phyloP scores from a whole-genome alignment of 2,113 vertebrate species.

The Gavialis gangeticus region DNA sequence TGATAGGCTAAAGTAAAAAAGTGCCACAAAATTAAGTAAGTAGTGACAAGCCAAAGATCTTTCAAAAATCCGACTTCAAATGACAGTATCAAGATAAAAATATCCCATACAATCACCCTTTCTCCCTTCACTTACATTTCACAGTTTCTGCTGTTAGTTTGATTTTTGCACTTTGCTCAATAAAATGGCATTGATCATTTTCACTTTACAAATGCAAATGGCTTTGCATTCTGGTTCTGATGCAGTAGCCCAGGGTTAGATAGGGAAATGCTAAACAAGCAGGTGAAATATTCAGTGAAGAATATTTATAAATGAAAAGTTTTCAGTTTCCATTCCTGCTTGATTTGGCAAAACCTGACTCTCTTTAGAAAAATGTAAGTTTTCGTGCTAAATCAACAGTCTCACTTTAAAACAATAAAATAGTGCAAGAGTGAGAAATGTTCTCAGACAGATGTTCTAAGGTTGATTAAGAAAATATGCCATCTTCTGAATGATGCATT shows the following conservation, averaged over 20 bases:
- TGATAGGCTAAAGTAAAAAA: not conserved
- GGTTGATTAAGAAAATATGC: not conserved
- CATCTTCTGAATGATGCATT: not conserved
- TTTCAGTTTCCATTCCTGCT: not conserved
- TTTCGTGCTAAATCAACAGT: not conserved
- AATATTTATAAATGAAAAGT: not conserved
- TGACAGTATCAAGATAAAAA: fast-evolving
- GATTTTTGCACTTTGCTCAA: not conserved
- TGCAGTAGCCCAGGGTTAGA: not conserved
- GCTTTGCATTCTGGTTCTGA: not conserved
- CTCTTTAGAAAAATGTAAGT: not conserved
- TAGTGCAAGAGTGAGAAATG: not conserved
- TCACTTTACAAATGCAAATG: not conserved
- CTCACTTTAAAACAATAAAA: not conserved
- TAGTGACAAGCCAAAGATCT: not conserved
- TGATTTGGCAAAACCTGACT: not conserved
- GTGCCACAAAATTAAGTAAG: not conserved
- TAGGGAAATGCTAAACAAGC: not conserved
- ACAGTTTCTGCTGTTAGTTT: fast-evolving
- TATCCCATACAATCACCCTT: fast-evolving
- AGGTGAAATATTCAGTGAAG: not conserved
- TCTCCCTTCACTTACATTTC: not conserved
- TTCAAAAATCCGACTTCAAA: not conserved
- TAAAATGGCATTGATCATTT: fast-evolving
- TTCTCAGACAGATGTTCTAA: not conserved